Evolutionary conservation across 2,888 invertebrate species (phyloP).

Genomic region (Drosophila niveifrons): DNA sequence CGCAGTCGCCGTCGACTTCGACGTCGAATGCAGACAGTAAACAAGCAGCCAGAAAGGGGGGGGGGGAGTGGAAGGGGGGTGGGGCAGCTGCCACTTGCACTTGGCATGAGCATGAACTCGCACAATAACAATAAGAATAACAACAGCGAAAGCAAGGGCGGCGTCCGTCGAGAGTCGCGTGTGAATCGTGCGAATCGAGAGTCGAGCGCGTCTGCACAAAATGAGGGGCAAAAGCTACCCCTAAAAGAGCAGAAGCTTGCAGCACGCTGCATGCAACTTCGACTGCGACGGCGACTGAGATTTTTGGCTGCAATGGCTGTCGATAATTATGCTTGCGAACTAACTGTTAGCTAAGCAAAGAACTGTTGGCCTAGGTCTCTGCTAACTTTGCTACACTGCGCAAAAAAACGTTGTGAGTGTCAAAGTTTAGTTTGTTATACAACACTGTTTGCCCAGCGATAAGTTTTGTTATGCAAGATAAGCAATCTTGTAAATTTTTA

Average conservation of each 20-base stretch:
- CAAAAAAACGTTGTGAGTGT: neutral
- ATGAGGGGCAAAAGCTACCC: slow-evolving; percentile 22
- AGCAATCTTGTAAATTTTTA: neutral
- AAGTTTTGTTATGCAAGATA: neutral
- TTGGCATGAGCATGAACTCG: slow-evolving; percentile 72
- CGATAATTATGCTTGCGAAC: too few species aligned
- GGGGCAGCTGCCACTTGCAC: slow-evolving; percentile 71
- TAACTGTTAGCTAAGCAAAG: neutral
- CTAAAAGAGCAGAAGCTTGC: slow-evolving; percentile 34
- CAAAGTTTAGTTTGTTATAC: neutral
- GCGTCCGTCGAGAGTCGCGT: slow-evolving; percentile 37
- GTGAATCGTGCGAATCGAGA: neutral
- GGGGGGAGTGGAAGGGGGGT: slow-evolving; percentile 1
- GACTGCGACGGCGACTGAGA: slow-evolving; percentile 26
- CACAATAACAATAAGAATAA: slow-evolving; percentile 59
- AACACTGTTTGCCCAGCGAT: slow-evolving; percentile 6
- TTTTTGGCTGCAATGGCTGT: slow-evolving; percentile 2
- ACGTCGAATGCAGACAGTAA: slow-evolving; percentile 63
- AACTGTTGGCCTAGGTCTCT: slow-evolving; percentile 41
- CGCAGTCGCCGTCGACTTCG: slow-evolving; percentile 5
- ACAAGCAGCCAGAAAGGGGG: slow-evolving; percentile 43
- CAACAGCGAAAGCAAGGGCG: slow-evolving; percentile 53
- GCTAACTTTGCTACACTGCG: neutral
- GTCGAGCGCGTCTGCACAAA: slow-evolving; percentile 32
- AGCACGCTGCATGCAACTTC: slow-evolving; percentile 17